These are phyloP conservation scores for Steinernema hermaphroditum DNA, from an alignment of 2,888 invertebrate species.

Conservation along the genomic window DNA sequence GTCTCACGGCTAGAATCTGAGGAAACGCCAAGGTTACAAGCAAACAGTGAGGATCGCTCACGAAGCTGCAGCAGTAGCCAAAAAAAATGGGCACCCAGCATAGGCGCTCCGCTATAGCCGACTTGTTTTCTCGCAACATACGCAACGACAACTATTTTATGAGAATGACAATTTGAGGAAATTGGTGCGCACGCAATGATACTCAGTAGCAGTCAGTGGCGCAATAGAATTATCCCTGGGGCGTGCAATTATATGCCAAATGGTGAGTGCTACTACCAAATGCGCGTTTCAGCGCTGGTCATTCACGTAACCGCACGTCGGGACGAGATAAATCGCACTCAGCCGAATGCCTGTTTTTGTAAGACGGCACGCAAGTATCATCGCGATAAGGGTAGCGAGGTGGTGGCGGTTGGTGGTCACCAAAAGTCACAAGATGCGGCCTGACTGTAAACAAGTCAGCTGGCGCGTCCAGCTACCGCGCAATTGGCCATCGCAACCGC, in stretches of 20 bases:
- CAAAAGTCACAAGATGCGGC: background rate
- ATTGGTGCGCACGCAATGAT: slow-evolving; percentile 26
- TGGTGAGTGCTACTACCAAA: background rate
- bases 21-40: background rate
- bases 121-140: background rate
- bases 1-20: background rate
- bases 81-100: background rate
- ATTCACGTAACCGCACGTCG: background rate
- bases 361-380: background rate
- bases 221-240: slow-evolving; percentile 29
- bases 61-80: background rate
- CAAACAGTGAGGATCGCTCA: background rate
- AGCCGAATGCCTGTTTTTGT: slow-evolving; percentile 9
- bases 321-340: background rate
- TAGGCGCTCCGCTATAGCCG: background rate
- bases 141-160: background rate
- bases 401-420: background rate
- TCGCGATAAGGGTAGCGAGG: slow-evolving; percentile 7
- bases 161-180: slow-evolving; percentile 29
- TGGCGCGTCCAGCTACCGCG: slow-evolving; percentile 2
- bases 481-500: slow-evolving; percentile 15
- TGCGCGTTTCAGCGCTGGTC: too few species aligned
- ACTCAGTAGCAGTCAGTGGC: slow-evolving; percentile 19
- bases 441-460: slow-evolving; percentile 25
- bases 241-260: slow-evolving; percentile 29